Conservation (phyloP, 2,888 invertebrate genomes). For the Tiliacea citrago region DNA sequence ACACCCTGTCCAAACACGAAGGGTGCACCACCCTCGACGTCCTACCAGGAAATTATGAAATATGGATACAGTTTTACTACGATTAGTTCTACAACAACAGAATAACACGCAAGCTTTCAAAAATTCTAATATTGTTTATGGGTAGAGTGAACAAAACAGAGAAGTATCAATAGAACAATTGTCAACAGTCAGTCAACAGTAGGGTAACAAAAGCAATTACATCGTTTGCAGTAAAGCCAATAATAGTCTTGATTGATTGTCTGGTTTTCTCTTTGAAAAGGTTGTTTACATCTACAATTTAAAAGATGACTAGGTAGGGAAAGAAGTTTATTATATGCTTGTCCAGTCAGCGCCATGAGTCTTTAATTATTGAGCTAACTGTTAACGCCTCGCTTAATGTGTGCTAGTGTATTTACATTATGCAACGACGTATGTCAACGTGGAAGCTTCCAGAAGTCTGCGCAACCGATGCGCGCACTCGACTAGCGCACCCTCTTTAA, state of each 20-base stretch:
- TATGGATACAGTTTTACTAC: slow-evolving; percentile 56
- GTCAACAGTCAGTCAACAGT: too few relatives aligned
- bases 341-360: not conserved
- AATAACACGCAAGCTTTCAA: slow-evolving; percentile 54
- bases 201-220: not conserved
- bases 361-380: not conserved
- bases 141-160: slow-evolving; percentile 3
- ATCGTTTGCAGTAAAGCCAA: not conserved
- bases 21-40: slow-evolving; percentile 49
- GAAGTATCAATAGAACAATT: not conserved
- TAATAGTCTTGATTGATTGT: not conserved
- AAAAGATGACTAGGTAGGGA: not conserved
- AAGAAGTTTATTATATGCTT: not conserved
- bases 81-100: slow-evolving; percentile 49
- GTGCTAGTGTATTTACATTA: too few relatives aligned
- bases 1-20: slow-evolving; percentile 30
- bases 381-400: too few relatives aligned
- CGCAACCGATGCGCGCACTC: too few relatives aligned
- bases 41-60: slow-evolving; percentile 62
- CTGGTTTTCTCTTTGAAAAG: not conserved
- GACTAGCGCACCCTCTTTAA: too few relatives aligned
- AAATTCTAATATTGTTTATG: slow-evolving; percentile 34
- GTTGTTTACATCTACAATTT: not conserved
- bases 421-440: too few relatives aligned
- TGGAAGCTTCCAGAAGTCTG: too few relatives aligned